Evolutionary conservation across 2,888 invertebrate species (phyloP).

Genomic region (Steinernema carpocapsae): DNA sequence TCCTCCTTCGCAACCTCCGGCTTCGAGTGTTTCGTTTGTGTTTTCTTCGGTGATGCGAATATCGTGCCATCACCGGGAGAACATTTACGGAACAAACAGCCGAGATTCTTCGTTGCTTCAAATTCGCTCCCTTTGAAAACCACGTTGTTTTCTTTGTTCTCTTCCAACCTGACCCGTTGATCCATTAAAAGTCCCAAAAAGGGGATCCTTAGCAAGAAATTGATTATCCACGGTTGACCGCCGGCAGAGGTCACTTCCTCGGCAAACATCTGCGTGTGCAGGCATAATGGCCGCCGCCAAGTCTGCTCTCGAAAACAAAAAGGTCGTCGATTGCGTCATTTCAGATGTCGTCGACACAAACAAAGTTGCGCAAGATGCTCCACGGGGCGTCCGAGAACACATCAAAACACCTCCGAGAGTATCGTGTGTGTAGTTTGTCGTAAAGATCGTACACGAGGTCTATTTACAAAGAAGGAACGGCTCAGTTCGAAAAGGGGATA

Average conservation of each 20-base stretch:
- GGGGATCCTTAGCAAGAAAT: no score
- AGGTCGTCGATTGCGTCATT: background rate
- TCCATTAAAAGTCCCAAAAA: no score
- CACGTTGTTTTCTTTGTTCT: no score
- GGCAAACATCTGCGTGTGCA: constrained; percentile 21
- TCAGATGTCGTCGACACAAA: background rate
- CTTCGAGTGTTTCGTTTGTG: constrained; percentile 42
- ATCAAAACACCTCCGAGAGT: background rate
- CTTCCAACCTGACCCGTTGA: no score
- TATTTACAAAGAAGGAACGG: background rate
- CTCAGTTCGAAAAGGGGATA: constrained; percentile 38
- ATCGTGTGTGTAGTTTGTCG: background rate
- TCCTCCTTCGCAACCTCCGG: no score
- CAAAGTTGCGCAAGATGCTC: background rate
- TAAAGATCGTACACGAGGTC: no score
- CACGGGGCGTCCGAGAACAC: background rate
- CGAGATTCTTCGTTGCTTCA: background rate
- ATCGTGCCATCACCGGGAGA: constrained; percentile 47
- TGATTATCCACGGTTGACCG: no score
- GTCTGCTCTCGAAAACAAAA: background rate
- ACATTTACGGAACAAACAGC: constrained; percentile 44
- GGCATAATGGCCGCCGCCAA: background rate
- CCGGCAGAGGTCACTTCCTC: background rate
- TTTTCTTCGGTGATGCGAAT: constrained; percentile 44
- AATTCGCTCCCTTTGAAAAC: background rate